A percentile compares a stretch with the other conserved stretches of the same genome.
phyloP scores from a whole-genome alignment of 2,113 vertebrate genomes.

The Notothenia coriiceps region DNA sequence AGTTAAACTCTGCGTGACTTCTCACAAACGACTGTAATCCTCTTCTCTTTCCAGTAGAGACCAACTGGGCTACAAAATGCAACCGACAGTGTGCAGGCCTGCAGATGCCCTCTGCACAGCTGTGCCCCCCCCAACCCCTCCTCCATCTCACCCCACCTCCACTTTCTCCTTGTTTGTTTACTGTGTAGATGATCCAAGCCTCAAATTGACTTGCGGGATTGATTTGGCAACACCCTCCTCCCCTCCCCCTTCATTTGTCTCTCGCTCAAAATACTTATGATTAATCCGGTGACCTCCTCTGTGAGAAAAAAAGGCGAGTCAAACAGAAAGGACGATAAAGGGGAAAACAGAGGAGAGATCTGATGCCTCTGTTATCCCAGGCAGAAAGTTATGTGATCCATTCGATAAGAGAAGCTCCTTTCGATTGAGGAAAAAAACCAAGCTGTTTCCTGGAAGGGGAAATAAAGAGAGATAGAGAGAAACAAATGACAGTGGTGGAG shows the following conservation, averaged over 20 bases:
- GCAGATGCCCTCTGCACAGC: slow-evolving; percentile 60
- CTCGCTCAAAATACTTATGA: slow-evolving; percentile 70
- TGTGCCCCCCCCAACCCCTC: slow-evolving; percentile 7
- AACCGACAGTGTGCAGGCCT: slow-evolving; percentile 33
- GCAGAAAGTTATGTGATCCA: slow-evolving; percentile 46
- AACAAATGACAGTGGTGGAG: not conserved
- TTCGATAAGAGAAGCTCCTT: slow-evolving; percentile 43
- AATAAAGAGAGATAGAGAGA: not conserved
- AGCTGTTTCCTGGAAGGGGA: not conserved
- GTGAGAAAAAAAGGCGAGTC: slow-evolving; percentile 25
- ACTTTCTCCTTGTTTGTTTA: slow-evolving; percentile 72
- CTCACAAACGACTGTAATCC: slow-evolving; percentile 57
- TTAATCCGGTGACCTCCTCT: slow-evolving; percentile 66
- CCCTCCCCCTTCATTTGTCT: slow-evolving; percentile 32
- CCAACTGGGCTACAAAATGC: slow-evolving; percentile 42
- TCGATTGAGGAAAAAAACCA: slow-evolving; percentile 45
- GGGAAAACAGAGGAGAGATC: slow-evolving; percentile 20
- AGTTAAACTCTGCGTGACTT: slow-evolving; percentile 47
- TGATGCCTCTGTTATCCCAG: slow-evolving; percentile 19
- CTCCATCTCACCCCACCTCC: slow-evolving; percentile 26
- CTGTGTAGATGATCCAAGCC: slow-evolving; percentile 65
- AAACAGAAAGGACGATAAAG: slow-evolving; percentile 12
- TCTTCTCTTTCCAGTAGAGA: slow-evolving; percentile 47
- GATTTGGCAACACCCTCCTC: slow-evolving; percentile 66
- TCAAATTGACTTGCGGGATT: slow-evolving; percentile 77